Conservation (phyloP, 2,113 vertebrate species). For the Pygoscelis antarcticus region DNA sequence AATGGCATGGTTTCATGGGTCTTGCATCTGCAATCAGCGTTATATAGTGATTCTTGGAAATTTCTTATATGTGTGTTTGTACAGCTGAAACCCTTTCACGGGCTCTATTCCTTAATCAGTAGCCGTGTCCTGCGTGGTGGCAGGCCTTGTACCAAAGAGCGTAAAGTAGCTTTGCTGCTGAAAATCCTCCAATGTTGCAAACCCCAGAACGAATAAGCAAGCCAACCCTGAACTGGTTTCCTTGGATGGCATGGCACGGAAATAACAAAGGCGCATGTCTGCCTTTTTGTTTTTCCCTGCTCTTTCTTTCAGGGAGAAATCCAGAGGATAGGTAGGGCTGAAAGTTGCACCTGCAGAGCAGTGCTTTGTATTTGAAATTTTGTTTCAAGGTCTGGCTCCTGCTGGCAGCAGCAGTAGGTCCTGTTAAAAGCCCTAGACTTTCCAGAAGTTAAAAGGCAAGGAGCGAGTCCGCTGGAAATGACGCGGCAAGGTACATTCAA, state of each 20-base stretch:
- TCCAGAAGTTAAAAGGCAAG: conserved; percentile 42
- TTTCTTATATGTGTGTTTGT: neutral
- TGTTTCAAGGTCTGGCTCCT: neutral
- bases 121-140: neutral
- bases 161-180: neutral
- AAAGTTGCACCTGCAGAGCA: neutral
- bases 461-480: neutral
- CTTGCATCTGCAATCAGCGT: neutral
- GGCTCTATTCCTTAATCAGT: neutral
- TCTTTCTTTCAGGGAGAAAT: neutral
- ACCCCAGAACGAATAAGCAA: neutral
- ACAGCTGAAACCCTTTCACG: neutral
- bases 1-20: neutral
- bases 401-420: neutral
- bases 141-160: neutral
- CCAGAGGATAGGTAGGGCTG: neutral
- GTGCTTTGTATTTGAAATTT: neutral
- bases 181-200: neutral
- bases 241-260: accelerated
- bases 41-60: neutral
- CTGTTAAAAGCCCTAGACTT: neutral
- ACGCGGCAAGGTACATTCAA: neutral
- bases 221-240: neutral
- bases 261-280: neutral
- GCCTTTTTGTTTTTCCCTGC: neutral